These are phyloP conservation scores for Megamerina dolium DNA, from an alignment of 2,888 invertebrate species.

Conservation along the genomic window DNA sequence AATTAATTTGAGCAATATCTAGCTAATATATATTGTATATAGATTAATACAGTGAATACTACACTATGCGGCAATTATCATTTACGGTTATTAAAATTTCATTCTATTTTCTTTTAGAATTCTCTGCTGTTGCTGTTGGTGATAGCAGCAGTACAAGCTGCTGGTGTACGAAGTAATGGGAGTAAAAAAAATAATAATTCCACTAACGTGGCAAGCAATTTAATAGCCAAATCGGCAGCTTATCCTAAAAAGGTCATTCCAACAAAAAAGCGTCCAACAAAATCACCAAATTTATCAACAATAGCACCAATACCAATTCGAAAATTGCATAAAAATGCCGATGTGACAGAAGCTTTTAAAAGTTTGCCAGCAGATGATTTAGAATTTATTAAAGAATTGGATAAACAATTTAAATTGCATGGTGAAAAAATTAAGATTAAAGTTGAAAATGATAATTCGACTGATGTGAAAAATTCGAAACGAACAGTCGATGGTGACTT, in stretches of 20 bases:
- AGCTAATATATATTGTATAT: no score
- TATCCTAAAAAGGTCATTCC: slow-evolving; percentile 45
- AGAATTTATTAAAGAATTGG: slow-evolving; percentile 47
- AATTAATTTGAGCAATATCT: no score
- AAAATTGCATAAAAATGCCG: slow-evolving; percentile 16
- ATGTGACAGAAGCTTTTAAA: slow-evolving; percentile 36
- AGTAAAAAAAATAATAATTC: no score
- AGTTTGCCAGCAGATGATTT: slow-evolving; percentile 43
- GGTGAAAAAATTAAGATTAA: slow-evolving; percentile 48
- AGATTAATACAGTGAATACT: no score
- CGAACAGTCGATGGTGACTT: slow-evolving; percentile 67
- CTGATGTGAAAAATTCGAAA: slow-evolving; percentile 49
- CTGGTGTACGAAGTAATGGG: no score
- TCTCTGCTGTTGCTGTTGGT: no score
- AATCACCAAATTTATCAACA: slow-evolving; percentile 22
- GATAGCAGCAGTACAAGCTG: no score
- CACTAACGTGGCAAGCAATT: no score
- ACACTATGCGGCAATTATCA: no score
- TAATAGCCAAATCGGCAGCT: no score
- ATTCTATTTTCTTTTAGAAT: no score
- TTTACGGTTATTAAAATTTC: no score
- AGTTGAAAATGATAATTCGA: slow-evolving; percentile 43
- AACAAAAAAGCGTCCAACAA: slow-evolving; percentile 36
- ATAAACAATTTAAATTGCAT: slow-evolving; percentile 47
- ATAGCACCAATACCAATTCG: neutral